These are phyloP conservation scores for Eleginops maclovinus DNA, from an alignment of 2,113 vertebrate species.

Conservation along the genomic window DNA sequence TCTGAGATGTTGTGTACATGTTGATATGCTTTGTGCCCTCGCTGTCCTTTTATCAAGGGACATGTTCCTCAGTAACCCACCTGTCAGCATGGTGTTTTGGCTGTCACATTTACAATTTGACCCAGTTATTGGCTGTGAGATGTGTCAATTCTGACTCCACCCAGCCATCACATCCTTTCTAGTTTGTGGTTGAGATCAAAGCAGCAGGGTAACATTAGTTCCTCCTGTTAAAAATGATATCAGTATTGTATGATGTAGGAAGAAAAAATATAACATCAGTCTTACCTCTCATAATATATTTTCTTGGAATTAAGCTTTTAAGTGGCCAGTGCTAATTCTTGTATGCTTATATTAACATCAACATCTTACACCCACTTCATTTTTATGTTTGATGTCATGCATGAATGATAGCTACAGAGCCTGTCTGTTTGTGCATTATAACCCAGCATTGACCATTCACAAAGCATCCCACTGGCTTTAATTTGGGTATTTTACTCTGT, in stretches of 20 bases:
- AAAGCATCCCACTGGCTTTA: not conserved
- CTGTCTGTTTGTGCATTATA: not conserved
- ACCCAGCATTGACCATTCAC: not conserved
- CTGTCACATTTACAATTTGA: constrained; percentile 37
- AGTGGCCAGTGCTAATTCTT: not conserved
- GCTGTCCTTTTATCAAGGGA: constrained; percentile 18
- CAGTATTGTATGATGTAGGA: not conserved
- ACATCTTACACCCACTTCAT: not conserved
- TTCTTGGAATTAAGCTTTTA: not conserved
- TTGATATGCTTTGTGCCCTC: not conserved
- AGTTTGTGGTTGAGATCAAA: constrained; percentile 16
- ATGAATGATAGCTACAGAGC: not conserved
- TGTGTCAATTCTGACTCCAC: constrained; percentile 29
- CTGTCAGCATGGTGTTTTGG: constrained; percentile 17
- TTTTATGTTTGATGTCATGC: not conserved
- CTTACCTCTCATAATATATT: not conserved
- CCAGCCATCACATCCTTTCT: not conserved
- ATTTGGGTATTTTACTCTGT: not conserved
- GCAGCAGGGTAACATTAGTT: not conserved
- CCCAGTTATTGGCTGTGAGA: constrained; percentile 27
- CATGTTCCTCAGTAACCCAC: constrained; percentile 15
- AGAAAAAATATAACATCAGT: not conserved
- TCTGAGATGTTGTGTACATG: constrained; percentile 1
- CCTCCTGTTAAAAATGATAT: not conserved
- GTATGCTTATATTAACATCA: not conserved